Evolutionary conservation across 2,797 vertebrate genomes (phyloP), one percentile per base, ranked within the genome.

Genomic region (Chromis chromis): DNA sequence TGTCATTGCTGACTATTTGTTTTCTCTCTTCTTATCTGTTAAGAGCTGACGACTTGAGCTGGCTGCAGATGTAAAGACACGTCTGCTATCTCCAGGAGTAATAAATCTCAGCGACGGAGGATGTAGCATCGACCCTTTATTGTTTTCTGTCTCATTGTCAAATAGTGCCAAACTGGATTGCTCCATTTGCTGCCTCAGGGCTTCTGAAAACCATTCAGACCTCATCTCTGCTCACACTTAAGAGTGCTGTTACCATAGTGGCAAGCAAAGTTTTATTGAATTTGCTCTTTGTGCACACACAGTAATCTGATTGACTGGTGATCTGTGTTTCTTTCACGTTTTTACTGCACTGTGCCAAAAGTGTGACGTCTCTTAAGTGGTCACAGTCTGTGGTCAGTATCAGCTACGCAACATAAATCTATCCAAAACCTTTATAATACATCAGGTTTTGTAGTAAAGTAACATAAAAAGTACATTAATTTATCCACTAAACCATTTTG

Each of bases 1-100:
- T 16, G 40, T 48, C 8, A 50, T 10, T 72, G 14, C 9, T 83
- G 14, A 65, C 25, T 12, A 8, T 33, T 36, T 65, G 1, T 46
- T 70, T 65, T 69, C 2, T 76, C 17, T 3, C 27, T 46, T 19
- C 8, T 54, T 42, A n/a, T 79, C 40, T 69, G 28, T 80, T 69
- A 85, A 96, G 95, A 83, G 84, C 90, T 67, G 92, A 95, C n/a
- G 92, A 95, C 83, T 65, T 94, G 66, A 91, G 85, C 71, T 96
- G 95, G 94, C 87, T 95, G 69, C 82, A 93, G 74, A 80, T 93
- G 79, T 93, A 78, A 88, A 44, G 46, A 19, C 46, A 63, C 3
- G 21, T 16, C 27, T 4, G 39, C 33, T 40, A 50, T 39, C 11
- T 69, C 46, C 67, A 67, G 49, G 48, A 49, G 50, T 8, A 48